These are phyloP conservation scores for Drosophila parvula DNA, from an alignment of 1,140 invertebrate genomes.

Conservation along the genomic window DNA sequence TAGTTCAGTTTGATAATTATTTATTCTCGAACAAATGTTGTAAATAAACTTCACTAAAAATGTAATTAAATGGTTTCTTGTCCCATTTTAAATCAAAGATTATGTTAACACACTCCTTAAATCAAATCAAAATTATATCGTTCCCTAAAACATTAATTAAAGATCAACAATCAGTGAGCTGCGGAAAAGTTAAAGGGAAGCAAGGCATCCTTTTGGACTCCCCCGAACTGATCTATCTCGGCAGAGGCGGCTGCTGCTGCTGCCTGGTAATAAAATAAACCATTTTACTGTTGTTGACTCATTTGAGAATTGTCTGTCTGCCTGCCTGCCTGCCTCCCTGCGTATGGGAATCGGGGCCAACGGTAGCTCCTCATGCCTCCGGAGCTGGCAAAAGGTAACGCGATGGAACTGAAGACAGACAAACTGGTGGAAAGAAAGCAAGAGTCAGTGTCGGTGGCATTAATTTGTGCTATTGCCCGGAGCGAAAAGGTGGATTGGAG, in stretches of 20 bases:
- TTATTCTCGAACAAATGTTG: not conserved
- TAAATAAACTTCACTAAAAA: not conserved
- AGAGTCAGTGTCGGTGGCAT: slow-evolving; percentile 70
- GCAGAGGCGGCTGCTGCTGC: slow-evolving; percentile 22
- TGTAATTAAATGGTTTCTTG: not conserved
- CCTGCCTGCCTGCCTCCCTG: slow-evolving; percentile 58
- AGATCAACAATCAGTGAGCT: slow-evolving; percentile 9
- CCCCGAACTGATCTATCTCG: slow-evolving; percentile 4
- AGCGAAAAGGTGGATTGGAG: slow-evolving; percentile 2
- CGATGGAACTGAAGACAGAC: slow-evolving; percentile 7
- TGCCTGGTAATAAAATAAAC: slow-evolving; percentile 79
- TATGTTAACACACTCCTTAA: not conserved
- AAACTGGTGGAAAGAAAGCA: slow-evolving; percentile 43
- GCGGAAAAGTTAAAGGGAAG: slow-evolving; percentile 5
- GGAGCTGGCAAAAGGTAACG: slow-evolving; percentile 2
- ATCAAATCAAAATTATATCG: not conserved
- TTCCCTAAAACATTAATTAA: slow-evolving; percentile 18
- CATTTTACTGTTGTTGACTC: slow-evolving; percentile 82
- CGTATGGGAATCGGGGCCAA: slow-evolving; percentile 49
- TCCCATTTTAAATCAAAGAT: not conserved
- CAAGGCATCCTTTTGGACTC: not conserved
- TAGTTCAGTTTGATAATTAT: not conserved
- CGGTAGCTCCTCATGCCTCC: not conserved
- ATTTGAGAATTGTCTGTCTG: slow-evolving; percentile 82
- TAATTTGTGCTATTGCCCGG: slow-evolving; percentile 77